Evolutionary conservation across 2,113 vertebrate species (phyloP).

Genomic region (Gulo gulo): DNA sequence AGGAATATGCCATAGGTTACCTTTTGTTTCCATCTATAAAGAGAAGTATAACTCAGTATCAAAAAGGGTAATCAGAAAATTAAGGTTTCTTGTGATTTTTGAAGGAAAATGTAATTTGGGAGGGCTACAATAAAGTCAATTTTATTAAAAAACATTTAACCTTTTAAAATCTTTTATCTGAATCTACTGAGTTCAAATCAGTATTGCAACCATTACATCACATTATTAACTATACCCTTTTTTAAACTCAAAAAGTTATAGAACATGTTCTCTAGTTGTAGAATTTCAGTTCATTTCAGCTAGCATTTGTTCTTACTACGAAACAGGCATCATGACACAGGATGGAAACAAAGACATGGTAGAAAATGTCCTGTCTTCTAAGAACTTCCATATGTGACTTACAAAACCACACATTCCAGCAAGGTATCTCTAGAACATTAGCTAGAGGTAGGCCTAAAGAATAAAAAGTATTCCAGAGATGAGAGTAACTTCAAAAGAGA

Average conservation of each 20-base stretch:
- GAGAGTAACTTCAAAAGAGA: neutral
- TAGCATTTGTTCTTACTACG: neutral
- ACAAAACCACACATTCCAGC: neutral
- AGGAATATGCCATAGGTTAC: neutral
- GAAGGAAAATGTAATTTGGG: neutral
- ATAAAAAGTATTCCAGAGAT: neutral
- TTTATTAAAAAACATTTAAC: neutral
- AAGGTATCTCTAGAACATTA: neutral
- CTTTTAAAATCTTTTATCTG: neutral
- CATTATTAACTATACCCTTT: neutral
- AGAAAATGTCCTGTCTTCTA: neutral
- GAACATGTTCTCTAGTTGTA: neutral
- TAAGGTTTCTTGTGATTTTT: neutral
- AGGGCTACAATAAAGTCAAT: neutral
- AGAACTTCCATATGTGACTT: neutral
- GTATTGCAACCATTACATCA: neutral
- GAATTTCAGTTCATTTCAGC: neutral
- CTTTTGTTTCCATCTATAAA: neutral
- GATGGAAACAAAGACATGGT: neutral
- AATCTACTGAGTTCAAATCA: neutral
- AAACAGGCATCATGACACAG: neutral
- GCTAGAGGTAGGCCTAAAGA: neutral
- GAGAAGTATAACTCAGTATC: neutral
- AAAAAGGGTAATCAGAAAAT: neutral
- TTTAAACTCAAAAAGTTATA: neutral